Percentiles rank a stretch among this genome's conserved stretches.
Conservation (phyloP, 64 coral and sea anemone species). For the Orbicella faveolata region DNA sequence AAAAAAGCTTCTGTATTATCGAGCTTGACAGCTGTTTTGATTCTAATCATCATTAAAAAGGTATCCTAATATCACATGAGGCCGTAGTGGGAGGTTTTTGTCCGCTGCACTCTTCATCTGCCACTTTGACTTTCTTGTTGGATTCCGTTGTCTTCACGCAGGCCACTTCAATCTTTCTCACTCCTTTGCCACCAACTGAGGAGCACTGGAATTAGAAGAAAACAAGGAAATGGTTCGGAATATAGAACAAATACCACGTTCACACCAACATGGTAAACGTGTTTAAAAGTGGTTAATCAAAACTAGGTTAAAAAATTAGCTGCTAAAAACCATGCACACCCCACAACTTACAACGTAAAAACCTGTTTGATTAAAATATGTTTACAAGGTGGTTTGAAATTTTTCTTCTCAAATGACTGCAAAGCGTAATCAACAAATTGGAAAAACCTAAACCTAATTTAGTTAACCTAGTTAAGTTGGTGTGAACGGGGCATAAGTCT, state of each 20-base stretch:
- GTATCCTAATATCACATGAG: constrained; percentile 17
- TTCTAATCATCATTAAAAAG: constrained; percentile 1
- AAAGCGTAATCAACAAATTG: no score
- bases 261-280: not conserved
- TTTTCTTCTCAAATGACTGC: no score
- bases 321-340: no score
- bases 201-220: constrained; percentile 29
- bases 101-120: constrained; percentile 38
- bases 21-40: no score
- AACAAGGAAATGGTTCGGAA: not conserved
- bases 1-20: no score
- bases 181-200: constrained; percentile 23
- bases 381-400: no score
- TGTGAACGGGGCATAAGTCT: no score
- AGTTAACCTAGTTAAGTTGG: no score
- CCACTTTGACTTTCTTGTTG: not conserved
- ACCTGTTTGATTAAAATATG: no score
- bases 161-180: constrained; percentile 6
- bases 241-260: not conserved
- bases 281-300: not conserved
- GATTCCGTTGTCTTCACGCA: constrained; percentile 15
- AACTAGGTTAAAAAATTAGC: no score
- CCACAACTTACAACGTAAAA: no score
- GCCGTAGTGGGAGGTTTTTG: constrained; percentile 43
- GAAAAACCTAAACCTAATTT: no score